Conservation (phyloP, 2,888 invertebrate species). For the Allophyes oxyacanthae region DNA sequence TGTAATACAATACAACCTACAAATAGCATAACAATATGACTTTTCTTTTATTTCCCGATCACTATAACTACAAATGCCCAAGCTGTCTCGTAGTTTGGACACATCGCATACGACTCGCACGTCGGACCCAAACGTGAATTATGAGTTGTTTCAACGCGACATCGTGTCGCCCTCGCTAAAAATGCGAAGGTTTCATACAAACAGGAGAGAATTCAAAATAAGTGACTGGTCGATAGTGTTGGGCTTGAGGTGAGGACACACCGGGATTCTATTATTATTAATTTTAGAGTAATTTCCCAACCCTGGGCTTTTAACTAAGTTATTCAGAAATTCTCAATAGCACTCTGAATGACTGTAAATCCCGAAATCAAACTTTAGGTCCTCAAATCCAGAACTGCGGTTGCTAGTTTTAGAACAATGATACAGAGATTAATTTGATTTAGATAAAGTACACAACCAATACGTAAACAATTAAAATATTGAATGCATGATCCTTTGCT, state of each 20-base stretch:
- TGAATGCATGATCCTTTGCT: too few species aligned
- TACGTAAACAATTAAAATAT: too few species aligned
- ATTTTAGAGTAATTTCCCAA: too few species aligned
- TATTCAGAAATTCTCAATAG: too few species aligned
- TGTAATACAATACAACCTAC: too few species aligned
- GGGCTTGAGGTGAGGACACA: slow-evolving; percentile 5
- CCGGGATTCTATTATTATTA: background rate
- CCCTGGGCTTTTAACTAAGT: too few species aligned
- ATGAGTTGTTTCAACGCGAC: slow-evolving; percentile 1
- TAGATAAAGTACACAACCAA: too few species aligned
- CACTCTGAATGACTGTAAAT: too few species aligned
- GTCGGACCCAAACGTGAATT: slow-evolving; percentile 1
- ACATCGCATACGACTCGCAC: slow-evolving; percentile 5
- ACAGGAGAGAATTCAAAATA: slow-evolving; percentile 51
- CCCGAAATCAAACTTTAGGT: too few species aligned
- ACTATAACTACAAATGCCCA: background rate
- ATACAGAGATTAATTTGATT: too few species aligned
- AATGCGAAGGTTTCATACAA: slow-evolving; percentile 2
- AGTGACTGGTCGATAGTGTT: slow-evolving; percentile 45
- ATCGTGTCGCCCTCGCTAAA: slow-evolving; percentile 4
- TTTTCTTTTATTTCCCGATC: slow-evolving; percentile 3
- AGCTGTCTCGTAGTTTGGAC: background rate
- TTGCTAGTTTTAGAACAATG: too few species aligned
- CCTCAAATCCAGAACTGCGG: too few species aligned
- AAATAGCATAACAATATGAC: slow-evolving; percentile 3